Conservation (phyloP, 2,888 invertebrate genomes). For the Pogonocherus hispidulus region DNA sequence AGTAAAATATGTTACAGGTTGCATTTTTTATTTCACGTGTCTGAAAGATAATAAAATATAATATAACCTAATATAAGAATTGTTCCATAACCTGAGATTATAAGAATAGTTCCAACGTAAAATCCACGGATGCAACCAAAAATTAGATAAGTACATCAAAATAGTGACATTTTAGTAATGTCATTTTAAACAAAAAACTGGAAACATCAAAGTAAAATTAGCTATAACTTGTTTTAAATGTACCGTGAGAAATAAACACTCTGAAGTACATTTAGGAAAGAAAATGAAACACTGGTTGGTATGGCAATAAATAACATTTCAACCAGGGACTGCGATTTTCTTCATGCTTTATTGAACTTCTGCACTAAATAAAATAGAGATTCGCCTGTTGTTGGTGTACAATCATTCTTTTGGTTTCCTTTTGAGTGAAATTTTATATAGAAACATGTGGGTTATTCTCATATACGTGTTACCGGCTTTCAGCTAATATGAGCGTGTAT, state of each 20-base stretch:
- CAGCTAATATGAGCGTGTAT: neutral
- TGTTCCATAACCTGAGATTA: too few species aligned
- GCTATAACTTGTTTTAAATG: too few species aligned
- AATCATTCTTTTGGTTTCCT: conserved; percentile 26
- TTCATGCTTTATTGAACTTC: conserved; percentile 53
- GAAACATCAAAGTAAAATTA: too few species aligned
- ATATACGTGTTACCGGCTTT: neutral
- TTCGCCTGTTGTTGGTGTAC: conserved; percentile 24
- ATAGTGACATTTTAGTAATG: too few species aligned
- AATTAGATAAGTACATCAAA: too few species aligned
- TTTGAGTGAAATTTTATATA: conserved; percentile 17
- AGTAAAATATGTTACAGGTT: too few species aligned
- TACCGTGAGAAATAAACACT: conserved; percentile 35
- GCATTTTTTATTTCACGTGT: too few species aligned
- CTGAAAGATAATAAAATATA: too few species aligned
- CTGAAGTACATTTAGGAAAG: conserved; percentile 42
- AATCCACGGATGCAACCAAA: too few species aligned
- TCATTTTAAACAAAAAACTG: too few species aligned
- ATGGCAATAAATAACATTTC: conserved; percentile 53
- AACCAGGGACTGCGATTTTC: conserved; percentile 49
- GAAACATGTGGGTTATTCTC: conserved; percentile 15
- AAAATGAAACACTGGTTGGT: conserved; percentile 46
- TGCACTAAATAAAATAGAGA: conserved; percentile 51
- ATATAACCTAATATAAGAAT: too few species aligned
- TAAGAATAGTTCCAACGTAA: too few species aligned